Evolutionary conservation across 1,140 invertebrate species (phyloP), one percentile per base, ranked within the genome.

Genomic region (Cyphomyrmex costatus): DNA sequence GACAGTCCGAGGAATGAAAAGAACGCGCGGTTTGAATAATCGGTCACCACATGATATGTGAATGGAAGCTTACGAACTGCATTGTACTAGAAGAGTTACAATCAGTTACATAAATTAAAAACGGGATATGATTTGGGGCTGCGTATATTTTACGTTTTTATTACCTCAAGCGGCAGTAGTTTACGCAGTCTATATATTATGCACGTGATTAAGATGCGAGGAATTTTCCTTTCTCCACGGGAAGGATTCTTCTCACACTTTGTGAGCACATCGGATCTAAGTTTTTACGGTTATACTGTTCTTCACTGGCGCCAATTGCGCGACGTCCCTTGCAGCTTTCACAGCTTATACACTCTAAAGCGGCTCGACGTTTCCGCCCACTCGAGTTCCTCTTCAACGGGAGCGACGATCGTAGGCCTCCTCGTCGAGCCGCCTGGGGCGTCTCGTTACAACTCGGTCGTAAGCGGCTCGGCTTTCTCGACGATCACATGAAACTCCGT

Each of bases 401-500:
- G 86, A 49, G 89, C 70, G 16, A 68, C 56, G 61, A 51, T 61
- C 76, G 61, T 33, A 14, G 79, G 79, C 36, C 79, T 73, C 24
- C 78, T 74, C 5, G 78, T 61, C 68, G 93, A 93, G 73, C 90
- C 92, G 89, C 92, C 89, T 85, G 92, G 86, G 58, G 90, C 79
- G 78, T 94, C 93, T 93, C 91, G 94, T 96, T 95, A 97, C 94
- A 98, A 96, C 93, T 97, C 97, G 68, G 97, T 98, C 30, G 97
- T 97, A 42, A 98, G 95, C 30, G 98, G 96, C 92, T 98, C 97
- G 12, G 97, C 97, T 92, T 97, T 97, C 95, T 98, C 97, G 70
- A 98, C 97, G 92, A 98, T 97, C 88, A 98, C 97, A 93, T 98
- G 97, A 90, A 98, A 96, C 94, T 98, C 97, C 3, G 97, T 98